phyloP scores from a whole-genome alignment of 37 sponge, comb jelly and placozoan species.

The Petrosia ficiformis region DNA sequence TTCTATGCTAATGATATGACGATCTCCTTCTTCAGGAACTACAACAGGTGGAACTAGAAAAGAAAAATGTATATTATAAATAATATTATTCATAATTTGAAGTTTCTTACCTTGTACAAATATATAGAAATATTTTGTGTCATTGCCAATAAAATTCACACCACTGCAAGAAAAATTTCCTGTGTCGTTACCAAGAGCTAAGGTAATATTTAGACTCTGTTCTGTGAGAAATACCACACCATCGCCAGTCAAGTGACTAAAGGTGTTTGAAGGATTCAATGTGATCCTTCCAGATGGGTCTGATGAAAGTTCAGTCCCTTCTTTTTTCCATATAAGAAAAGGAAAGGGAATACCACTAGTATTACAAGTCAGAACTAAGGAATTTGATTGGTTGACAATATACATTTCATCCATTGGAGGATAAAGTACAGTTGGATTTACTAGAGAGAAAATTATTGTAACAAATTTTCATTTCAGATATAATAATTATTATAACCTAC shows the following conservation, averaged over 20 bases:
- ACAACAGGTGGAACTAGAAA: constrained; percentile 63
- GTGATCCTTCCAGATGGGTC: neutral
- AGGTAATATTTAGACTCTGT: neutral
- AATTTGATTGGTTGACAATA: constrained; percentile 17
- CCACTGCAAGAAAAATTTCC: neutral
- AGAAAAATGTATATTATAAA: neutral
- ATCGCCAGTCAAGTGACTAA: neutral
- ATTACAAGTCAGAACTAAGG: constrained; percentile 42
- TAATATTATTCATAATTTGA: neutral
- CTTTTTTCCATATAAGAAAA: constrained; percentile 43
- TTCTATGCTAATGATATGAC: constrained; percentile 21
- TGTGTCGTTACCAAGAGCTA: neutral
- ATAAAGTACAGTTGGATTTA: neutral
- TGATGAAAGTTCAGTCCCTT: neutral
- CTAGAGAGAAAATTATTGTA: constrained; percentile 1
- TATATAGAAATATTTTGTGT: neutral
- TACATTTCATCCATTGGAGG: neutral
- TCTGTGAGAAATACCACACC: neutral
- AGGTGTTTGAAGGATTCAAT: too few species aligned
- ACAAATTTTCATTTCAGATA: too few species aligned
- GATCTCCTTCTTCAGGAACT: constrained; percentile 10
- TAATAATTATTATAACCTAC: too few species aligned
- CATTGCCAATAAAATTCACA: neutral
- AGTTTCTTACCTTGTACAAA: neutral
- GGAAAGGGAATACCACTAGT: constrained; percentile 67